Percentiles rank a stretch among this genome's conserved stretches.
phyloP scores from a whole-genome alignment of 1,140 invertebrate genomes.

The Drosophila trapezifrons region DNA sequence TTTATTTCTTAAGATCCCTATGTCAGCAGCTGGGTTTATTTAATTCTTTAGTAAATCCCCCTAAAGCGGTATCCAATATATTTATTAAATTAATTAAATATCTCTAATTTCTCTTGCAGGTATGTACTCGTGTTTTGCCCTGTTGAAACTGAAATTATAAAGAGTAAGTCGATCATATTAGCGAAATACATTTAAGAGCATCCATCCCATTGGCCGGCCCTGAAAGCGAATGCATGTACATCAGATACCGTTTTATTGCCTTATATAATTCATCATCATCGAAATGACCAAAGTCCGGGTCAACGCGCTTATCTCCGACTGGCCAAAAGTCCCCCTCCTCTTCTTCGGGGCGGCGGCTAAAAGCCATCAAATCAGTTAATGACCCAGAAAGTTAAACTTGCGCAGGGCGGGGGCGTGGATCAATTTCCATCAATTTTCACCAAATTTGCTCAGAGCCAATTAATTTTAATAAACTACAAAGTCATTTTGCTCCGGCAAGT shows the following conservation, averaged over 20 bases:
- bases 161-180: conserved; percentile 29
- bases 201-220: not conserved
- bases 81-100: conserved; percentile 11
- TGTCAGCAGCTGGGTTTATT: conserved; percentile 22
- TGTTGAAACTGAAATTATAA: not conserved
- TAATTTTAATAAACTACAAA: conserved; percentile 77
- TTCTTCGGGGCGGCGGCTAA: not conserved
- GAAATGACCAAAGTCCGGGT: conserved; percentile 34
- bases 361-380: conserved; percentile 76
- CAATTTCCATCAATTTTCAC: conserved; percentile 61
- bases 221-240: conserved; percentile 26
- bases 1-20: not conserved
- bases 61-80: not conserved
- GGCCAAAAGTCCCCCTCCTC: conserved; percentile 17
- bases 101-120: conserved; percentile 38
- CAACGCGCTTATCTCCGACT: conserved; percentile 35
- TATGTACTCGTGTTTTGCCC: conserved; percentile 30
- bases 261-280: conserved; percentile 47
- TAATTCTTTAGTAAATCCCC: too few relatives aligned
- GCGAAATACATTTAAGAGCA: conserved; percentile 21
- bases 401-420: conserved; percentile 17
- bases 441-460: conserved; percentile 60
- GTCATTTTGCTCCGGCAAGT: conserved; percentile 55
- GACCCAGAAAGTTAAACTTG: conserved; percentile 64
- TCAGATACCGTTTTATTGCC: conserved; percentile 44